Base-by-base conservation (phyloP, 2,888 invertebrate species). In the Pristionchus exspectatus region DNA sequence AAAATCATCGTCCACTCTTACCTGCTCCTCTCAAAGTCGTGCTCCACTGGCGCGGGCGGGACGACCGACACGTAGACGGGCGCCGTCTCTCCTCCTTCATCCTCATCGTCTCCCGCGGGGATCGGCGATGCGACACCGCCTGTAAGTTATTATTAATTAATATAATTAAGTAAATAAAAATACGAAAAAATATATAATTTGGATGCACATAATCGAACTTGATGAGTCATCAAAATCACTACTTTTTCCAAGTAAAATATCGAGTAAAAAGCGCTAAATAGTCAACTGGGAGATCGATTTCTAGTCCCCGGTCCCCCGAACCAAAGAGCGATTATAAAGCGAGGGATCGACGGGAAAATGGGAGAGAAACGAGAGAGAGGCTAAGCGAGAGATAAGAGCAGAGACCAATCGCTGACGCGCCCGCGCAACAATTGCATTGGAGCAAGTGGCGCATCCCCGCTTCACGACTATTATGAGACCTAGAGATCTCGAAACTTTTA, bases 41-140 rank as follows among this genome's bases (percentile, higher is more conserved):
- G 88, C 63, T 88, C 88, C 44, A 88, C 18, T 2, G 88, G 88
- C 77, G 14, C 14, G 0, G 77, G 59, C 44, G 77, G 88, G 5
- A 81, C 69, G 54, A 54, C 56, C 7, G 88, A 81, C 18, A 88
- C n/a, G 63, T 59, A 88, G 33, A 88, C 81, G 2, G 88, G 63
- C 9, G 59, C n/a, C 2, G 77, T 21, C 38, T 18, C 56, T 18
- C 21, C 66, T 16, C 21, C 72, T 21, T 18, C 24, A n/a, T 38
- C 21, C 12, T 69, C 54, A 5, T 87, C 72, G 27, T 87, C 66
- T 24, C 27, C 38, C 1, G 59, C 54, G 24, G 88, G 88, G 44
- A 81, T 74, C n/a, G 88, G 81, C n/a, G 88, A 88, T 16, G 77
- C 88, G 77, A 81, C 77, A 18, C 56, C 77, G 21, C 81, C 81